These are phyloP conservation scores for Aplysina aerophoba DNA, from an alignment of 37 sponge, comb jelly and placozoan species.

Conservation along the genomic window DNA sequence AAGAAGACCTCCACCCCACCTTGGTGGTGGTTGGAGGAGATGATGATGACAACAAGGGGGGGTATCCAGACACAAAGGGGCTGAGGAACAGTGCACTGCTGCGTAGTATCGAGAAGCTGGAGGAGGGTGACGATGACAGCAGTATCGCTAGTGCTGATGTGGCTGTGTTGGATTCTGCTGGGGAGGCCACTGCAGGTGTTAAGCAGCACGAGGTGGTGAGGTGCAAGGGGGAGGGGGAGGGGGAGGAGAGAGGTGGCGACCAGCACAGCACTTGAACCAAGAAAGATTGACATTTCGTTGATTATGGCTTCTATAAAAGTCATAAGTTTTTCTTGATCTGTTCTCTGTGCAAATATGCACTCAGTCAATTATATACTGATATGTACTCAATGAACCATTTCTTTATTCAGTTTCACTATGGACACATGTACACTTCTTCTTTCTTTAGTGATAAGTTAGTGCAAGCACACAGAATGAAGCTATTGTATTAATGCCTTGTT, in stretches of 20 bases:
- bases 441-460: not conserved
- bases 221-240: too few species aligned
- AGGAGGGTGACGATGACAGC: not conserved
- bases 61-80: conserved; percentile 3
- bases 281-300: not conserved
- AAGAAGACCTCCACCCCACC: conserved; percentile 1
- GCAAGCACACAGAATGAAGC: too few species aligned
- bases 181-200: too few species aligned
- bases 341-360: not conserved
- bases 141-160: not conserved
- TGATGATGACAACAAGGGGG: not conserved
- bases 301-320: not conserved
- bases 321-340: not conserved
- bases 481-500: too few species aligned
- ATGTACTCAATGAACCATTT: not conserved
- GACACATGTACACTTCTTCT: not conserved
- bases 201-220: too few species aligned
- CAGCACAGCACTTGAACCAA: not conserved
- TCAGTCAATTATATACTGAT: not conserved
- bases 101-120: conserved; percentile 3
- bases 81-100: not conserved
- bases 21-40: too few species aligned
- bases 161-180: not conserved
- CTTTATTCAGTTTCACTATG: not conserved
- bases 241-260: not conserved